These are phyloP conservation scores for Lates calcarifer DNA, from an alignment of 2,113 vertebrate species.

Conservation along the genomic window DNA sequence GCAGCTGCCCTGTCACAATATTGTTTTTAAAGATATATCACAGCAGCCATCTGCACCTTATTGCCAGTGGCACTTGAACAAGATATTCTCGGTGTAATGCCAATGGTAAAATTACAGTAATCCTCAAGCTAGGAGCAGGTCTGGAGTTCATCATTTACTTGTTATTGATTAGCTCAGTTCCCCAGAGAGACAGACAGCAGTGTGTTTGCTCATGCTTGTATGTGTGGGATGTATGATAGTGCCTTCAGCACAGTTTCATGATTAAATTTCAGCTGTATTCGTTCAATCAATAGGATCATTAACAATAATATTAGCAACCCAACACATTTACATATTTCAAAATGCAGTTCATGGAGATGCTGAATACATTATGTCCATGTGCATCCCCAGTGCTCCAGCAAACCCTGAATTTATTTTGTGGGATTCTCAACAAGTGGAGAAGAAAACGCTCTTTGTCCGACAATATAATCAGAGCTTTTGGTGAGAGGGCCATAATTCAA, in stretches of 20 bases:
- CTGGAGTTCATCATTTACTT: constrained; percentile 55
- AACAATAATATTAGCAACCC: constrained; percentile 29
- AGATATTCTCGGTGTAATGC: constrained; percentile 43
- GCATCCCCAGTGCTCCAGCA: neutral
- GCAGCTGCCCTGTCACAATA: constrained; percentile 75
- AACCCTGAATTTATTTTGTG: constrained; percentile 5
- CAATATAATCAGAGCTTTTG: constrained; percentile 6
- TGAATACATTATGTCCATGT: constrained; percentile 16
- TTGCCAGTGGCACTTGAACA: constrained; percentile 45
- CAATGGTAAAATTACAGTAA: constrained; percentile 40
- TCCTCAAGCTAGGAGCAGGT: constrained; percentile 27
- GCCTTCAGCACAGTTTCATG: constrained; percentile 18
- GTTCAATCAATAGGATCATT: constrained; percentile 35
- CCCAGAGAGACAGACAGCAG: constrained; percentile 22
- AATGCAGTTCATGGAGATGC: constrained; percentile 15
- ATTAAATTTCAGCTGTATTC: constrained; percentile 26
- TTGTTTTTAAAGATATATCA: constrained; percentile 75
- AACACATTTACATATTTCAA: constrained; percentile 31
- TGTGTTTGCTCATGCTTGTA: constrained; percentile 25
- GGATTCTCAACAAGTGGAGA: constrained; percentile 1
- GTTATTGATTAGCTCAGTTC: constrained; percentile 59
- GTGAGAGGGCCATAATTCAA: neutral
- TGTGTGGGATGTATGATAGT: constrained; percentile 38
- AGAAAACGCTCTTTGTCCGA: neutral
- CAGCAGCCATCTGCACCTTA: constrained; percentile 67